Evolutionary conservation across 1,140 invertebrate genomes (phyloP).

Genomic region (Drosophila leontia): DNA sequence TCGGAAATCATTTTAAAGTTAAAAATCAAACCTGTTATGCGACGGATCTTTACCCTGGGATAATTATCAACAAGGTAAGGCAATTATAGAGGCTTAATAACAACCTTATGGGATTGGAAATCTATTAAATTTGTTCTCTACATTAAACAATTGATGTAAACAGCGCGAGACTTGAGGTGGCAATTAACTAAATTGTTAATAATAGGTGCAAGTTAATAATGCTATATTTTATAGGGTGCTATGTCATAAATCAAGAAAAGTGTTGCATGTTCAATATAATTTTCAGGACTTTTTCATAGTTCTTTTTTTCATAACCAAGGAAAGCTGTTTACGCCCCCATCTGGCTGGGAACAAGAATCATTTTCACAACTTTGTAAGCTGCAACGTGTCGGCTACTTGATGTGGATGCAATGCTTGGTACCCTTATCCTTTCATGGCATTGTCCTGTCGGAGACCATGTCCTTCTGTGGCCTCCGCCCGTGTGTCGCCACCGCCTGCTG

Average conservation of each 20-base stretch:
- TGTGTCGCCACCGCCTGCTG: background rate
- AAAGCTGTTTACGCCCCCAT: background rate
- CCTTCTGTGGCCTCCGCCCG: constrained; percentile 30
- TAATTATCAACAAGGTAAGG: background rate
- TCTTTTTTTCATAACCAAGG: background rate
- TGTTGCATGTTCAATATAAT: background rate
- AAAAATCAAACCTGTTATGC: constrained; percentile 2
- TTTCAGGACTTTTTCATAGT: background rate
- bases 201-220: background rate
- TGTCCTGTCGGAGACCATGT: constrained; percentile 13
- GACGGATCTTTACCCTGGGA: constrained; percentile 1
- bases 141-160: background rate
- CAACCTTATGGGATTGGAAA: background rate
- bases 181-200: background rate
- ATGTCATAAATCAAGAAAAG: too few relatives aligned
- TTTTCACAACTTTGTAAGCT: constrained; percentile 37
- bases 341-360: constrained; percentile 11
- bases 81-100: background rate
- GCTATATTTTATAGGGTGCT: background rate
- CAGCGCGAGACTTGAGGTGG: too few relatives aligned
- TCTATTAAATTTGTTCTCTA: background rate
- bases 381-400: constrained; percentile 61
- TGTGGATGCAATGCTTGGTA: constrained; percentile 3
- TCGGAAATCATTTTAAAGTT: constrained; percentile 27
- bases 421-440: constrained; percentile 4